Evolutionary conservation across 2,797 vertebrate genomes (phyloP), one percentile per base, ranked within the genome.

Genomic region (Sebastes itinus): DNA sequence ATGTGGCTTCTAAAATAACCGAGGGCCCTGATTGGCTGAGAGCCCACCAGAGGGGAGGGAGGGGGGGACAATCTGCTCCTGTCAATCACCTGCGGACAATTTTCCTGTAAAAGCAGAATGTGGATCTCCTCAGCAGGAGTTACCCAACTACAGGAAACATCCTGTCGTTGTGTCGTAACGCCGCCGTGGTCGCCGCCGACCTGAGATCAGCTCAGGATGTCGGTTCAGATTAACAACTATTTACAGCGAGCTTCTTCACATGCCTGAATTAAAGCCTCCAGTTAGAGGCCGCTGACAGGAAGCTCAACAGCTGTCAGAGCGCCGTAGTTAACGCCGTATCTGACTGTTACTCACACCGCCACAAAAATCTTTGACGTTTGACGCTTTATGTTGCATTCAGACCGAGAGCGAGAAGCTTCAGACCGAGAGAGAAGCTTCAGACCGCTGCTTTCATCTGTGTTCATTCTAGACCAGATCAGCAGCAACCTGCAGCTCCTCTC

Each of bases 1-100:
- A 96, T 96, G 94, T 78, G 90, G 82, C 92, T 96, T 98, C 96
- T 95, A 99, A 98, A 99, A 99, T 98, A 98, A 97, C 93, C 81
- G 74, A 87, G 86, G 64, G 68, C 81, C 85, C 87, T 86, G 95
- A 98, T 96, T 98, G 97, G 97, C 95, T 74, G 85, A 87, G 54
- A 90, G 94, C 25, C 38, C 33, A 8, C 35, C 12, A 35, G 35
- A 35, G 35, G 35, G 11, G 35, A 12, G 11, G 33, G 33, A 12
- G 32, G 11, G 33, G 35, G 71, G 32, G 49, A 12, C 86, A 87
- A 83, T 92, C 94, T 96, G 95, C 85, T 94, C 75, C 95, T 94
- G 95, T 96, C 95, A 96, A 95, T 96, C 95, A 96, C 68, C 14
- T 16, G 38, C 38, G 1, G 38, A 16, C 83, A 95, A 93, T 95